Conservation (phyloP, 2,888 invertebrate genomes). For the Microctonus aethiopoides region DNA sequence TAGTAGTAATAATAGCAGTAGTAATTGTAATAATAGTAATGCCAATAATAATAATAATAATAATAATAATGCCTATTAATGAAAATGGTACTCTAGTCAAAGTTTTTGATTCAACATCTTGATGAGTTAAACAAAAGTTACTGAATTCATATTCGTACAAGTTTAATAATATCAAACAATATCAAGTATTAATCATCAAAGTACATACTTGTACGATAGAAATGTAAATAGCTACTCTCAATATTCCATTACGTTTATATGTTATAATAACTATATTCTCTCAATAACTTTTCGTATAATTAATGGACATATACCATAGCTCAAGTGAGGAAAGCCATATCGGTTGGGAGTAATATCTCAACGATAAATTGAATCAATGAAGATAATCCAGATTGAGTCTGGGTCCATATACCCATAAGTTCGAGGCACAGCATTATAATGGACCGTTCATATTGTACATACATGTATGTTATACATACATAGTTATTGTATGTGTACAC, state of each 20-base stretch:
- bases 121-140: not conserved
- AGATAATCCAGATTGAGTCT: conserved; percentile 64
- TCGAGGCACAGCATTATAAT: conserved; percentile 55
- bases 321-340: conserved; percentile 53
- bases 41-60: no score
- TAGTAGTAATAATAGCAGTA: no score
- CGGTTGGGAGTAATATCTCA: conserved; percentile 57
- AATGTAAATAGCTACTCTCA: not conserved
- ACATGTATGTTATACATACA: conserved; percentile 12
- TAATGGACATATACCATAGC: conserved; percentile 50
- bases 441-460: conserved; percentile 40
- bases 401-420: conserved; percentile 50
- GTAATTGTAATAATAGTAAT: no score
- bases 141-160: not conserved
- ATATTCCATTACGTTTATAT: no score
- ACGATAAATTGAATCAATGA: conserved; percentile 65
- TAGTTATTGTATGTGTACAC: not conserved
- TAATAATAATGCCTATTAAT: no score
- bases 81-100: no score
- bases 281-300: not conserved
- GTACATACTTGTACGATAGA: not conserved
- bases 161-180: not conserved
- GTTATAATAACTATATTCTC: no score
- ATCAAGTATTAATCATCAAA: not conserved
- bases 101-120: not conserved